These are phyloP conservation scores for Oligia strigilis DNA, from an alignment of 2,888 invertebrate genomes.

Conservation along the genomic window DNA sequence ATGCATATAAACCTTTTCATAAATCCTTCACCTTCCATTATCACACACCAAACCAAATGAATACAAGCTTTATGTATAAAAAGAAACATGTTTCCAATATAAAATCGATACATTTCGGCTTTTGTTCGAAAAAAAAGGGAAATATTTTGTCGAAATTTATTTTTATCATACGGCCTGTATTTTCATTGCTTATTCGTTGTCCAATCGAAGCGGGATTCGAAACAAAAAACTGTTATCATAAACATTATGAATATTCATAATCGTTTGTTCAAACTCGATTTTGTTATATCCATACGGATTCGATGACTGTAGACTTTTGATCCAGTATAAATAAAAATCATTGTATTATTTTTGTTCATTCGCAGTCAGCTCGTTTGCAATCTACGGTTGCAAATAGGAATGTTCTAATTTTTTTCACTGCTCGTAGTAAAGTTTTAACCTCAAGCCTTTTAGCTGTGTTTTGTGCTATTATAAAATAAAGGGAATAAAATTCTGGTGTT, in stretches of 20 bases:
- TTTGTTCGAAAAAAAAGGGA: constrained; percentile 31
- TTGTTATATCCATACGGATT: constrained; percentile 17
- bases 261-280: constrained; percentile 32
- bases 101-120: constrained; percentile 15
- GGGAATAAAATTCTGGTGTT: not conserved
- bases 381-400: not conserved
- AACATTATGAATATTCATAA: constrained; percentile 55
- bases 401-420: not conserved
- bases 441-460: not conserved
- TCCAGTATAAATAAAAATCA: constrained; percentile 30
- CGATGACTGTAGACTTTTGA: constrained; percentile 30
- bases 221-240: constrained; percentile 34
- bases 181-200: constrained; percentile 27
- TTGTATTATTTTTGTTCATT: constrained; percentile 9
- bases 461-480: not conserved
- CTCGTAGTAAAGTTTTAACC: not conserved
- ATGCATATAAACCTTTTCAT: constrained; percentile 15
- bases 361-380: not conserved
- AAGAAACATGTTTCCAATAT: constrained; percentile 23
- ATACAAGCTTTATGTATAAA: constrained; percentile 10
- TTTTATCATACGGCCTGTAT: constrained; percentile 26
- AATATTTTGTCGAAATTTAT: constrained; percentile 2
- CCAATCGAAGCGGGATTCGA: constrained; percentile 1
- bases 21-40: constrained; percentile 17
- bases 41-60: constrained; percentile 20